Conservation (phyloP, 2,888 invertebrate species). For the Fragum whitleyi region DNA sequence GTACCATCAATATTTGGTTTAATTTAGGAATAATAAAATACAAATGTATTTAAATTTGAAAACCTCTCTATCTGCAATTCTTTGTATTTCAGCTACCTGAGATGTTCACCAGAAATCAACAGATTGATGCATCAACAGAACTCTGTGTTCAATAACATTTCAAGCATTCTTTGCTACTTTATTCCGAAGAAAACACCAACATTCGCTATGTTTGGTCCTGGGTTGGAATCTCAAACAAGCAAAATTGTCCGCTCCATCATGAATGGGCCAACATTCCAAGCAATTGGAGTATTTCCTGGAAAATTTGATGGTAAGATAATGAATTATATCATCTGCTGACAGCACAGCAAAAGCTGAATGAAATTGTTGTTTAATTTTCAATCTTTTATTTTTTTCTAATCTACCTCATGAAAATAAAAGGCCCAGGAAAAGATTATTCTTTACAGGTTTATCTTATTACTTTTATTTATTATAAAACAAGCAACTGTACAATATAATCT, state of each 20-base stretch:
- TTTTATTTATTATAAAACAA: slow-evolving; percentile 73
- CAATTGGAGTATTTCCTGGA: slow-evolving; percentile 78
- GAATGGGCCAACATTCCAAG: slow-evolving; percentile 69
- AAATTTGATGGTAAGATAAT: slow-evolving; percentile 79
- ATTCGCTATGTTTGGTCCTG: slow-evolving; percentile 82
- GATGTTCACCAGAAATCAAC: slow-evolving; percentile 77
- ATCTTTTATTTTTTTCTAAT: no score
- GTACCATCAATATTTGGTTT: no score
- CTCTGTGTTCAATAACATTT: slow-evolving; percentile 75
- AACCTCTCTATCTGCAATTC: no score
- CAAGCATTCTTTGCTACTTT: slow-evolving; percentile 74
- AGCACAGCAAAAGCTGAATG: background rate
- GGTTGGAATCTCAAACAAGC: slow-evolving; percentile 78
- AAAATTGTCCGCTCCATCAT: slow-evolving; percentile 74
- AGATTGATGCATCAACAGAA: slow-evolving; percentile 68
- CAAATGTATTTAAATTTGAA: no score
- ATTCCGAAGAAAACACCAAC: slow-evolving; percentile 78
- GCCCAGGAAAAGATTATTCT: no score
- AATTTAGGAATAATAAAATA: no score
- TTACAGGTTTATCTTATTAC: no score
- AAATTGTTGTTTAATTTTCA: no score
- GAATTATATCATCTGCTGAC: background rate
- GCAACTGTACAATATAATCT: slow-evolving; percentile 71
- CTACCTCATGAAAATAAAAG: no score
- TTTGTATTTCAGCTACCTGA: slow-evolving; percentile 73